Evolutionary conservation across 2,113 vertebrate genomes (phyloP), one percentile per base, ranked within the genome.

Genomic region (Stegostoma tigrinum): DNA sequence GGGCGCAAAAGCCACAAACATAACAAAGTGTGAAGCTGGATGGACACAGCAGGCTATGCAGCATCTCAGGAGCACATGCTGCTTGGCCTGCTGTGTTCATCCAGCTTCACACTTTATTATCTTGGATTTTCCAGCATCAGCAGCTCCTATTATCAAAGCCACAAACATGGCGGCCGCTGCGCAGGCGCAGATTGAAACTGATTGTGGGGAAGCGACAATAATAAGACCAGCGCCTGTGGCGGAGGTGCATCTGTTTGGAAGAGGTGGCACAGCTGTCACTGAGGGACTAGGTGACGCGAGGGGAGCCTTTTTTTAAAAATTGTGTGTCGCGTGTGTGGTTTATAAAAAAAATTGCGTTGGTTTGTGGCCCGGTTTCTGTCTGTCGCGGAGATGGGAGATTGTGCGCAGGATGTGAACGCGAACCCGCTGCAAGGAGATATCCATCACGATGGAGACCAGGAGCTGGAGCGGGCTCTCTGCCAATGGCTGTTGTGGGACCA

Each of bases 401-500:
- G 96, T 55, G 97, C 96, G 95, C 98, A 96, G 27, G 98, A 98
- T 95, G 96, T 98, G 83, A 98, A 98, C 97, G 98, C 98, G 94
- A 98, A 98, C 97, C 96, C 97, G 86, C 96, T 97, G 24, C 45
- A 97, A 68, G 67, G 1, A 8, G 89, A 91, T 34, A 96, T 94
- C 95, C 96, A 91, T 96, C 96, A 96, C 96, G 98, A 98, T 95
- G 98, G 98, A 3, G 98, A 99, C 96, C 96, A 97, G 95, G 97
- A 97, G 97, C 97, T 99, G 34, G 98, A 99, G 97, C 97, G 96
- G 90, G 98, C 98, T 42, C 96, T 98, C 95, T 97, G 96, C 86
- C 98, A 97, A 96, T 99, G 99, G 99, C 96, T 99, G 75, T 96
- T 96, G 89, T 99, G 99, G 99, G 99, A 99, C 96, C 97, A 98